Evolutionary conservation across 2,113 vertebrate genomes (phyloP).

Genomic region (Corythoichthys haematopterus): DNA sequence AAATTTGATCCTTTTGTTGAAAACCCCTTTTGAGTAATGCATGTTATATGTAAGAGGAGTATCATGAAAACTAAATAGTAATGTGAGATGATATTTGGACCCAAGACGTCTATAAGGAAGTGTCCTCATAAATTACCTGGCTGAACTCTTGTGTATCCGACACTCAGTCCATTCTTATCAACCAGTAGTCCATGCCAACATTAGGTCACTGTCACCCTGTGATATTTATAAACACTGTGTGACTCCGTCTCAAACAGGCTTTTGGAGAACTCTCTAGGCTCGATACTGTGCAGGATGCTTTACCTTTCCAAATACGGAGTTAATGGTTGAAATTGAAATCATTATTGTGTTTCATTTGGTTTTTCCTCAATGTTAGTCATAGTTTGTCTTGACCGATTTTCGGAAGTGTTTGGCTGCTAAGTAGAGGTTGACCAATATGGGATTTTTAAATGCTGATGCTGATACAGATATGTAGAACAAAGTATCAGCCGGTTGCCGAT

Average conservation of each 20-base stretch:
- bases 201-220: constrained; percentile 17
- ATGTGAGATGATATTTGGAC: neutral
- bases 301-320: neutral
- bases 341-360: neutral
- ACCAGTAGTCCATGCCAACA: constrained; percentile 3
- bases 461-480: too few species aligned
- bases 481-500: too few species aligned
- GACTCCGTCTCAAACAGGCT: constrained; percentile 36
- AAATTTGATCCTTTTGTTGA: constrained; percentile 9
- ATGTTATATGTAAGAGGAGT: neutral
- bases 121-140: neutral
- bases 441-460: too few species aligned
- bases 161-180: constrained; percentile 2
- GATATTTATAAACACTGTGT: constrained; percentile 19
- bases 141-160: neutral
- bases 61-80: neutral
- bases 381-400: neutral
- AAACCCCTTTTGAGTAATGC: neutral
- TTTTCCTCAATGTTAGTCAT: neutral
- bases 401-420: too few species aligned
- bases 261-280: constrained; percentile 6
- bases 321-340: neutral
- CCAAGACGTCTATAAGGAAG: neutral
- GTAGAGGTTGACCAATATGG: too few species aligned
- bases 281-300: constrained; percentile 11